phyloP scores from a whole-genome alignment of 2,113 vertebrate species.

The Xenopus borealis region DNA sequence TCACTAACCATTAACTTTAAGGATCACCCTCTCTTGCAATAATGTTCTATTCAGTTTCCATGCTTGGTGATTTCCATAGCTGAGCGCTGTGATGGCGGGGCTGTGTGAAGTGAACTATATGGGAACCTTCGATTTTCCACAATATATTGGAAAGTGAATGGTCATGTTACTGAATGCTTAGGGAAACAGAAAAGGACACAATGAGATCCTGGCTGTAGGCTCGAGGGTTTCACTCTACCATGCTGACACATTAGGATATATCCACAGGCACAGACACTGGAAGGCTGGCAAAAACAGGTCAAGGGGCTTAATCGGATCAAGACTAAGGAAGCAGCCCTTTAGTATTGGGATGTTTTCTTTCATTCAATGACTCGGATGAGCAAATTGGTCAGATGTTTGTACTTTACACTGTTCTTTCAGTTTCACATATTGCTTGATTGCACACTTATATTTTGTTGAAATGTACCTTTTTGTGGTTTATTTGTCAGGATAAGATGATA shows the following conservation, averaged over 20 bases:
- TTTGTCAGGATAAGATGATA: too few relatives aligned
- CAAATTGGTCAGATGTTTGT: too few relatives aligned
- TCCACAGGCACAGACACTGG: slow-evolving; percentile 16
- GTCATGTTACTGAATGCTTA: slow-evolving; percentile 48
- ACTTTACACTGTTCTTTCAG: too few relatives aligned
- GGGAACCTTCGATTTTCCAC: slow-evolving; percentile 16
- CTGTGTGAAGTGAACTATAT: slow-evolving; percentile 19
- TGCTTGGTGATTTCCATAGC: slow-evolving; percentile 7
- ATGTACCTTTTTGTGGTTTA: too few relatives aligned
- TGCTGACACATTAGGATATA: slow-evolving; percentile 11
- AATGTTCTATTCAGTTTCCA: slow-evolving; percentile 31
- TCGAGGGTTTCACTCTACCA: not conserved
- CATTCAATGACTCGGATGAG: not conserved
- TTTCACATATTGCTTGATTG: too few relatives aligned
- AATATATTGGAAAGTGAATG: not conserved
- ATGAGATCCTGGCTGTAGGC: not conserved
- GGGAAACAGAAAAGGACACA: slow-evolving; percentile 11
- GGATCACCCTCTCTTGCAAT: slow-evolving; percentile 29
- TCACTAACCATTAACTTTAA: slow-evolving; percentile 39
- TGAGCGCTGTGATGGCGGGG: slow-evolving; percentile 24
- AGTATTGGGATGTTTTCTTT: not conserved
- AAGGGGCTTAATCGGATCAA: slow-evolving; percentile 9
- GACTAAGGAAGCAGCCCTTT: not conserved
- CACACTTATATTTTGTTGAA: too few relatives aligned
- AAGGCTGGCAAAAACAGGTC: slow-evolving; percentile 25